Evolutionary conservation across 2,113 vertebrate species (phyloP).

Genomic region (Salminus brasiliensis): DNA sequence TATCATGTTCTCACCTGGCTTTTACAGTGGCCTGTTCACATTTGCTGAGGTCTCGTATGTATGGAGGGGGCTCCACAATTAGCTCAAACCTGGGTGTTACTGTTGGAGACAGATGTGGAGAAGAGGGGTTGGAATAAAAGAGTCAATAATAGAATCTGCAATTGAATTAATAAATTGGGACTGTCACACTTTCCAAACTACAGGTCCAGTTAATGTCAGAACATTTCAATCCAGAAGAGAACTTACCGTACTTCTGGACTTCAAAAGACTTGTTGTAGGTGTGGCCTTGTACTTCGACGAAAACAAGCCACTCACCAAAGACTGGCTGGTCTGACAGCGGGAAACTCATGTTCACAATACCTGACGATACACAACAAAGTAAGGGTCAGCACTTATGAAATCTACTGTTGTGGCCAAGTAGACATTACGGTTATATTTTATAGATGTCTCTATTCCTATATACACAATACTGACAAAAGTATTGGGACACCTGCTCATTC

Average conservation of each 20-base stretch:
- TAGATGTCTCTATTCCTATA: no score
- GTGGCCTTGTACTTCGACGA: constrained; percentile 88
- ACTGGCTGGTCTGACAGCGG: constrained; percentile 92
- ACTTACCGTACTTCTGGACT: constrained; percentile 93
- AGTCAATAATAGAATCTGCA: background rate
- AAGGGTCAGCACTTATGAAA: background rate
- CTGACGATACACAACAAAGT: constrained; percentile 66
- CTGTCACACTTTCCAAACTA: no score
- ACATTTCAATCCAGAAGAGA: no score
- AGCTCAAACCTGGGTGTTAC: constrained; percentile 91
- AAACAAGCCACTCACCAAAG: constrained; percentile 90
- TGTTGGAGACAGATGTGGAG: constrained; percentile 51
- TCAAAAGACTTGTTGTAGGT: constrained; percentile 91
- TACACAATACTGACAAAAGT: no score
- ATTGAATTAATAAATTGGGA: no score
- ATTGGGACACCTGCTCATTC: no score
- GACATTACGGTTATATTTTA: background rate
- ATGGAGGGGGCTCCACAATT: constrained; percentile 80
- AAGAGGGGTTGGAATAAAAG: background rate
- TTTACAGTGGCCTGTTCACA: constrained; percentile 85
- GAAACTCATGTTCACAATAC: constrained; percentile 88
- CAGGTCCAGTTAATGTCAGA: no score
- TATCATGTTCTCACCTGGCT: constrained; percentile 79
- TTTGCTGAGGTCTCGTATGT: constrained; percentile 81
- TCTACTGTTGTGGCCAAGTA: background rate